Conservation (phyloP, 2,797 vertebrate genomes). For the Propithecus deckenii region DNA sequence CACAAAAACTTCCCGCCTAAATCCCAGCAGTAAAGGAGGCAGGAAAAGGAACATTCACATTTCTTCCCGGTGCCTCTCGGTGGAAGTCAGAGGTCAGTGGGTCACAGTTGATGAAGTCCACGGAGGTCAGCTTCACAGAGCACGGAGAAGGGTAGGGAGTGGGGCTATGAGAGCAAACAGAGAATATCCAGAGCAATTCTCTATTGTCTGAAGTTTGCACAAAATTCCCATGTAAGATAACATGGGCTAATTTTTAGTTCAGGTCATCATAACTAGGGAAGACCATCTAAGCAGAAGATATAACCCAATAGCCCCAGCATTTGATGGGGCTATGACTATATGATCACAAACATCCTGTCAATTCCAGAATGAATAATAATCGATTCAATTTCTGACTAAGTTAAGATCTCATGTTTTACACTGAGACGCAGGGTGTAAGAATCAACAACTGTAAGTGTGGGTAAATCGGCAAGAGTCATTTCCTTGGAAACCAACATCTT, state of each 20-base stretch:
- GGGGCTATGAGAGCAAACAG: neutral
- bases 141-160: fast-evolving
- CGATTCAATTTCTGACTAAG: neutral
- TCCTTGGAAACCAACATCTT: neutral
- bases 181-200: neutral
- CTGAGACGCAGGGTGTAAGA: neutral
- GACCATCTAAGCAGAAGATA: neutral
- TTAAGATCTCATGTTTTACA: neutral
- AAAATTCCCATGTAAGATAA: neutral
- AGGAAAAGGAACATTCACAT: neutral
- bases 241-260: neutral
- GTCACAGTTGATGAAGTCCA: neutral
- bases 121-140: neutral
- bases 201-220: neutral
- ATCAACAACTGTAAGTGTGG: neutral
- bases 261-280: neutral
- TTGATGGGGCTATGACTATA: neutral
- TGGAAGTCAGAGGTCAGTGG: neutral
- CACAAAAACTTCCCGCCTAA: neutral
- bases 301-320: neutral
- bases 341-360: neutral
- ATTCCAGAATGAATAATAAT: neutral
- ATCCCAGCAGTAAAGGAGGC: neutral
- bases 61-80: neutral
- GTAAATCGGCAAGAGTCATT: neutral